Base-by-base conservation (phyloP, 2,113 vertebrate genomes). In the Brachypodius melanocephalos region DNA sequence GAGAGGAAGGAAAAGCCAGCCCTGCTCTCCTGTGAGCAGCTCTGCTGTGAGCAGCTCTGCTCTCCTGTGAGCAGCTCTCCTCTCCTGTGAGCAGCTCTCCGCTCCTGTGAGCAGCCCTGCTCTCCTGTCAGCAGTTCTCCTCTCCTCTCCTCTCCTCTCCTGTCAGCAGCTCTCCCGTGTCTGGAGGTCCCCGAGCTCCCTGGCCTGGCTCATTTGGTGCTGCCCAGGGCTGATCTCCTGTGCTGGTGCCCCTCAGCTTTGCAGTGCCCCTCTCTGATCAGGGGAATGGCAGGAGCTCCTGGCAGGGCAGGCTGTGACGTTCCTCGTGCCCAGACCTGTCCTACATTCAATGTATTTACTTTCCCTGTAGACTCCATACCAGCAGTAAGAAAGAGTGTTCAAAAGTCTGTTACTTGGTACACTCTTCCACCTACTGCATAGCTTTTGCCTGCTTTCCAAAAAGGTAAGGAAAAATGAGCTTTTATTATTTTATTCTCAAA, bases 321-420 rank as follows among this genome's bases (percentile, higher is more conserved):
- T 77, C 91, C 38, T 48, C 83, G 72, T 97, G 96, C 85, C 74
- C 67, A 76, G 52, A 90, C 88, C 38, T 65, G 43, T 97, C 97
- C 81, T 96, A 98, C 96, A 93, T 86, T 89, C 97, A 95, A 92
- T 98, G 95, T 98, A 96, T 98, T 98, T 98, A 97, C 98, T 98
- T 98, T 98, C 94, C 98, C 98, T 98, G 77, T 98, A 98, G 98
- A 98, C 98, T 97, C 96, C 91, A 94, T 97, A 93, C 97, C 98
- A 97, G 66, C 98, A 95, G 98, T 98, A 98, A 98, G 98, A 98
- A 98, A 98, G 95, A 98, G 98, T 98, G 98, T 98, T 98, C 96
- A 98, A 98, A 98, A 98, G 85, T 98, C 98, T 98, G 98, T 98
- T 95, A 98, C 98, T 98, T 98, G 98, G 98, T 98, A 98, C 97